Conservation (phyloP, 37 sponge, comb jelly and placozoan species). For the Sycon ciliatum region DNA sequence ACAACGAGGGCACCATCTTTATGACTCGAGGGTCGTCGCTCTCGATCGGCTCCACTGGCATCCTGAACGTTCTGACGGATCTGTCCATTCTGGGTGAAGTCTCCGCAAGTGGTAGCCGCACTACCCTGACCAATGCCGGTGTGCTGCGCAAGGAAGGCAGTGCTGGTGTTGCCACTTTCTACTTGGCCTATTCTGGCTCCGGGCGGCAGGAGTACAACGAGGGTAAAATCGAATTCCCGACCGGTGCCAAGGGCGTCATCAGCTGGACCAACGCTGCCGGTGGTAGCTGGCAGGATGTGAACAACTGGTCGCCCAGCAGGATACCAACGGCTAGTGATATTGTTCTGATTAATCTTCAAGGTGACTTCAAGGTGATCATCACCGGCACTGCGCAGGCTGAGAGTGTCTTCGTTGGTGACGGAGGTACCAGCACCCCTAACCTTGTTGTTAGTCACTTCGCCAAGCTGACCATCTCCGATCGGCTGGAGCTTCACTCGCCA, state of each 20-base stretch:
- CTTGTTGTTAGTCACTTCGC: not conserved
- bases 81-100: not conserved
- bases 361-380: not conserved
- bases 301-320: not conserved
- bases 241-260: not conserved
- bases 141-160: not conserved
- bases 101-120: not conserved
- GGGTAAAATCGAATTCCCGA: not conserved
- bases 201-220: not conserved
- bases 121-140: not conserved
- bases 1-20: not conserved
- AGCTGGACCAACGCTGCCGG: not conserved
- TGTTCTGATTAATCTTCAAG: not conserved
- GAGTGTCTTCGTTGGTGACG: too few species aligned
- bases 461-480: not conserved
- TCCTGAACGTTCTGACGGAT: not conserved
- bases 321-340: not conserved
- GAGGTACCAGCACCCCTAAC: not conserved
- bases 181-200: not conserved
- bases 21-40: not conserved
- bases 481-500: not conserved
- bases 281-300: not conserved
- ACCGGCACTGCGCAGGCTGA: too few species aligned
- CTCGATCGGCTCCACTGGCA: not conserved
- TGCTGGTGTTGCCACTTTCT: conserved; percentile 6